These are phyloP conservation scores for Bemisia tabaci DNA, from an alignment of 1,140 invertebrate species.

Conservation along the genomic window DNA sequence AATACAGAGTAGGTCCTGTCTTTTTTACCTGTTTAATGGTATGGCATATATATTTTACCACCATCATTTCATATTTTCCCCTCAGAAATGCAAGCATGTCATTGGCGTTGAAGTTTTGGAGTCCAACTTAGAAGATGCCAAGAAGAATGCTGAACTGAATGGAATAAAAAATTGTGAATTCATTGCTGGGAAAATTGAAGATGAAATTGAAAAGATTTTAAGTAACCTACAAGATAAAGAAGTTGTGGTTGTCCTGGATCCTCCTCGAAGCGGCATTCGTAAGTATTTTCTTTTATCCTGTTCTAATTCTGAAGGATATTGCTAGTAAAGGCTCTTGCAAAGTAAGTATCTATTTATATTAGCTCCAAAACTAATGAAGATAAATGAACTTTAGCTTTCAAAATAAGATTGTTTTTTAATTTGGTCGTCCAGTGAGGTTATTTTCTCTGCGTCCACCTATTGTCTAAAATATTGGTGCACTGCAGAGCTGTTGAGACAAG, in stretches of 20 bases:
- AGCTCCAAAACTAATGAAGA: no score
- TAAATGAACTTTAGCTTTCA: no score
- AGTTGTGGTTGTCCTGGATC: slow-evolving; percentile 84
- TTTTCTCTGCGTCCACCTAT: no score
- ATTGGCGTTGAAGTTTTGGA: slow-evolving; percentile 79
- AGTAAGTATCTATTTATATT: neutral
- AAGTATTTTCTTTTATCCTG: slow-evolving; percentile 27
- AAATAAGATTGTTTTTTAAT: no score
- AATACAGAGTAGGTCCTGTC: no score
- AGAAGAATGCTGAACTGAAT: slow-evolving; percentile 69
- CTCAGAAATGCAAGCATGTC: slow-evolving; percentile 59
- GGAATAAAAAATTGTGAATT: slow-evolving; percentile 71
- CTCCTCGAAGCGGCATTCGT: slow-evolving; percentile 82
- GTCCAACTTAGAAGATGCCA: slow-evolving; percentile 81
- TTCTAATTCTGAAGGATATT: neutral
- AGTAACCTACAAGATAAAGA: slow-evolving; percentile 37
- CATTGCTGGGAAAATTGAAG: slow-evolving; percentile 80
- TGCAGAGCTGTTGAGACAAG: no score
- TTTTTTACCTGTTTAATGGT: no score
- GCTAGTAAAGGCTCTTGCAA: neutral
- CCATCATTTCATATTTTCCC: no score
- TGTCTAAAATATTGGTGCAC: no score
- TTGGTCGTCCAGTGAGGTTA: no score
- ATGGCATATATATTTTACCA: no score
- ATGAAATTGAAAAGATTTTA: slow-evolving; percentile 59